Percentiles rank a stretch among this genome's conserved stretches.
Conservation (phyloP, 2,888 invertebrate genomes). For the Caenorhabditis afra region DNA sequence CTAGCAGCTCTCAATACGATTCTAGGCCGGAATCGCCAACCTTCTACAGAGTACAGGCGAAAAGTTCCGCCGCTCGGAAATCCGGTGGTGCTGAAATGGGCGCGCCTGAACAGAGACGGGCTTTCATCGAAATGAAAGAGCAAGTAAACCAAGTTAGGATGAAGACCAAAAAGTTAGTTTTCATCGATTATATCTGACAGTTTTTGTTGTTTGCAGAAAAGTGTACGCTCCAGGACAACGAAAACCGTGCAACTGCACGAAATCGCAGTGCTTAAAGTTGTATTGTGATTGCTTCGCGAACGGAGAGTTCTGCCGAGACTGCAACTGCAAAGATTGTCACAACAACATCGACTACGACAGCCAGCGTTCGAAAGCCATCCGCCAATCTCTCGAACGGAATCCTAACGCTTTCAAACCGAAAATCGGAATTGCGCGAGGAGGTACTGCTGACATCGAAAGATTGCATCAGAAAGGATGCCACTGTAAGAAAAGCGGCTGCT, state of each 20-base stretch:
- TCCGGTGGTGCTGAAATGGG: neutral
- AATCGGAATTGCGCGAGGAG: slow-evolving; percentile 85
- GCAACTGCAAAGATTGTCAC: slow-evolving; percentile 97
- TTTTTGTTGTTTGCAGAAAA: slow-evolving; percentile 14
- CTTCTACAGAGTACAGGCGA: neutral
- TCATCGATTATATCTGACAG: neutral
- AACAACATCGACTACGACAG: slow-evolving; percentile 97
- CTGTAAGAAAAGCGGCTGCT: slow-evolving; percentile 96
- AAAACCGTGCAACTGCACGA: slow-evolving; percentile 98
- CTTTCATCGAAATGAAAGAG: slow-evolving; percentile 50
- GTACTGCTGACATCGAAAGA: slow-evolving; percentile 86
- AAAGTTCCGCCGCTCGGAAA: neutral
- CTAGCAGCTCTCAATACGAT: slow-evolving; percentile 11
- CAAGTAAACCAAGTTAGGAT: slow-evolving; percentile 46
- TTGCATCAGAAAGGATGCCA: slow-evolving; percentile 98
- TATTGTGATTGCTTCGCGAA: slow-evolving; percentile 99
- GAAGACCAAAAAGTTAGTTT: slow-evolving; percentile 37
- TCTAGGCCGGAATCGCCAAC: neutral
- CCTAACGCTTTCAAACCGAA: slow-evolving; percentile 98
- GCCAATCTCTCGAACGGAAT: slow-evolving; percentile 94
- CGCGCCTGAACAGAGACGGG: slow-evolving; percentile 33
- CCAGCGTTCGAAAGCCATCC: slow-evolving; percentile 90
- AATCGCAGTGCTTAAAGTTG: slow-evolving; percentile 97
- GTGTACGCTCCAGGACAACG: slow-evolving; percentile 59
- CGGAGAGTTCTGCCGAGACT: slow-evolving; percentile 95